Base-by-base conservation (phyloP, 1,140 invertebrate genomes). In the Meteorus sp. region DNA sequence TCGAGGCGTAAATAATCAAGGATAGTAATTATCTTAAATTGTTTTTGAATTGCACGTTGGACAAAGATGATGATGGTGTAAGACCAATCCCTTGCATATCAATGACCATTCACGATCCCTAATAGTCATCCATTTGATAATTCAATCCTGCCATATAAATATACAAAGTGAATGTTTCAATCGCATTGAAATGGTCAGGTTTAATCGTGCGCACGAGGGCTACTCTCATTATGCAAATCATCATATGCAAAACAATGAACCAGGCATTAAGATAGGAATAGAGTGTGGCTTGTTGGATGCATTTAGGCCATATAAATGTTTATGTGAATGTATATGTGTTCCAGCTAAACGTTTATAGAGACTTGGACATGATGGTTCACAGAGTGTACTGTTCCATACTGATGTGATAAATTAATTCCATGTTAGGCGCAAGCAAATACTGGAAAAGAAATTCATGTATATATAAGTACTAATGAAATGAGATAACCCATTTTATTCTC, bases 11-110 rank as follows among this genome's bases (percentile, higher is more conserved):
- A 55, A 59, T 58, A 58, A 22, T 47, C 43, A 19, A 52, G 55
- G 55, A 55, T 60, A 47, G 37, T 58, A 64, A 64, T 60, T 47
- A 56, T 22, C 60, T 35, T 41, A 53, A 51, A 61, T 61, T 56
- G 59, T 60, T 53, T 57, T 7, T 39, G 60, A 58, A 64, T 64
- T 64, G 55, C 31, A 51, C 11, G 57, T 50, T 55, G 22, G 39
- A 37, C 7, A 27, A n/a, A n/a, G n/a, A n/a, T 44, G 39, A 56
- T 45, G 44, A 56, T n/a, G 41, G 15, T 48, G 22, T 48, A 25
- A 31, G 51, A 47, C 39, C 39, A 47, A 57, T 61, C 60, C 41
- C 25, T 33, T 56, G 55, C 13, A 45, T 52, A 52, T 53, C 44
- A 56, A 56, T 61, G 53, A 54, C 3, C 58, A 45, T 60, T 60